A percentile compares a stretch with the other conserved stretches of the same genome.
Conservation (phyloP, 2,113 vertebrate species). For the Callithrix jacchus region DNA sequence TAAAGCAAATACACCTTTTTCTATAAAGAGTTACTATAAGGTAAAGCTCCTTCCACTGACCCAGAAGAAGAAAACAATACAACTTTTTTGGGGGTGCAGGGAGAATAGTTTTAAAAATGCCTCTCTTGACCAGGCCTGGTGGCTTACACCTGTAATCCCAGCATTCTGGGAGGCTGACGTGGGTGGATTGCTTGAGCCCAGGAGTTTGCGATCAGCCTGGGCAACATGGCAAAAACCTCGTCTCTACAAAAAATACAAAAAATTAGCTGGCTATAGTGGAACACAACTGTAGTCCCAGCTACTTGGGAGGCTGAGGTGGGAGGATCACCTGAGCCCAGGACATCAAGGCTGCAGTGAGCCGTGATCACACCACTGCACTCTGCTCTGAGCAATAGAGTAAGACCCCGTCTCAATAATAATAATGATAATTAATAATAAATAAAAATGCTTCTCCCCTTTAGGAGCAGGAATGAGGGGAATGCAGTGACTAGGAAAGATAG, state of each 20-base stretch:
- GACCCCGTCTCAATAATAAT: no score
- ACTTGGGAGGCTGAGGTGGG: neutral
- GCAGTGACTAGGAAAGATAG: neutral
- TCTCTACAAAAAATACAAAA: neutral
- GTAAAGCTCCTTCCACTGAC: neutral
- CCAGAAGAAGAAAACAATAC: neutral
- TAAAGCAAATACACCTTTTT: neutral
- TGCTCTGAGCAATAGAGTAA: no score
- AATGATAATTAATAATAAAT: no score
- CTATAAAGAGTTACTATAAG: neutral
- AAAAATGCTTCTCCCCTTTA: neutral
- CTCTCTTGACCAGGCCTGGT: neutral
- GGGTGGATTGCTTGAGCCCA: neutral
- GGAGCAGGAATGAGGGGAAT: neutral
- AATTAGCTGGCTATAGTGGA: neutral
- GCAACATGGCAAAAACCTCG: neutral
- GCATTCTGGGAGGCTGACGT: neutral
- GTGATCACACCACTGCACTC: no score
- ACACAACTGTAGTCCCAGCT: neutral
- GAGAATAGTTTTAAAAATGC: neutral
- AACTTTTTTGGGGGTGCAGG: accelerated
- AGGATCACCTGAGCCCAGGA: neutral
- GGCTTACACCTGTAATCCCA: neutral
- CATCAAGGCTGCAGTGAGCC: neutral
- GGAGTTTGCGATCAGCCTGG: neutral